Evolutionary conservation across 2,797 vertebrate genomes (phyloP), one percentile per base, ranked within the genome.

Genomic region (Bovichtus variegatus): DNA sequence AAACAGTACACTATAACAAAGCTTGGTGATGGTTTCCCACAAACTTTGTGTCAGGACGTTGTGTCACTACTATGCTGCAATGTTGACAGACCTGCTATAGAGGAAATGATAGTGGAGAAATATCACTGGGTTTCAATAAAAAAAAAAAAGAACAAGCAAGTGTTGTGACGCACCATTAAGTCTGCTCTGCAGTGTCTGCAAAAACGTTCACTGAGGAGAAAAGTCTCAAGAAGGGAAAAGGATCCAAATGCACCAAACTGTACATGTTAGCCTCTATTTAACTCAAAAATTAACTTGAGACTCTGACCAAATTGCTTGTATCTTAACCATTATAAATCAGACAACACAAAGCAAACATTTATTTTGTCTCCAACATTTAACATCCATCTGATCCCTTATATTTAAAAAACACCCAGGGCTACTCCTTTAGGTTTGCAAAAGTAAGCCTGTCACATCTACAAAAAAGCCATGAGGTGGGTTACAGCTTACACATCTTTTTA

Each of bases 121-220:
- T 78, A 82, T 82, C 71, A 67, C 68, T 71, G 53, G 44, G 44
- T 78, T 70, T 74, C 76, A 66, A 66, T 41, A 38, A 58, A 60
- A n/a, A n/a, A n/a, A n/a, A 61, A 76, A 66, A 61, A 60, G 49
- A 75, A 71, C 53, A 58, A 75, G 87, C 29, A 43, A 71, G 47
- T 71, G 80, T 81, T 82, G 81, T 86, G 88, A 90, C 68, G 71
- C 87, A 89, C 82, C 84, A 87, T 80, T 75, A 87, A 58, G 78
- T 80, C 88, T 74, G 62, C 76, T 84, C 80, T 92, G 89, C 85
- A 87, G 90, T 65, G 80, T 89, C 87, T 89, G 88, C 76, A 89
- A 59, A 88, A 87, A 79, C 10, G 76, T 60, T 70, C 83, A 62
- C 87, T 90, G 88, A 88, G 87, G 87, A 66, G 66, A 68, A 81